phyloP scores from a whole-genome alignment of 2,797 vertebrate genomes.

The Pterois miles region DNA sequence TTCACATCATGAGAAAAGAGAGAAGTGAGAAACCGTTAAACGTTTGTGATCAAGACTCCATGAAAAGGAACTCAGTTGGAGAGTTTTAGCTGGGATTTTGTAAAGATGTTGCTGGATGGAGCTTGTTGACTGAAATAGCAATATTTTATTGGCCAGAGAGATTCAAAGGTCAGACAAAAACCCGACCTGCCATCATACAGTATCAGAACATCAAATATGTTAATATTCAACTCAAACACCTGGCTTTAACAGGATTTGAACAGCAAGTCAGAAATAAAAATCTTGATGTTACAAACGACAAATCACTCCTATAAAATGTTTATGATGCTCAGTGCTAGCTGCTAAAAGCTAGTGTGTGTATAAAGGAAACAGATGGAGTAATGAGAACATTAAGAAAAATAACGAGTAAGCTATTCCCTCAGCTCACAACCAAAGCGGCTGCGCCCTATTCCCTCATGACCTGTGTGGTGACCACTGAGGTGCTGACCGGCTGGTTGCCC shows the following conservation, averaged over 20 bases:
- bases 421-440: not conserved
- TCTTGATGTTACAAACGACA: not conserved
- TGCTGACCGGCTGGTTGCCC: rapidly evolving
- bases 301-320: not conserved
- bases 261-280: not conserved
- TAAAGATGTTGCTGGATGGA: not conserved
- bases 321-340: not conserved
- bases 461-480: conserved; percentile 59
- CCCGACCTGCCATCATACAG: not conserved
- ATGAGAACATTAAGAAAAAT: not conserved
- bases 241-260: not conserved
- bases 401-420: not conserved
- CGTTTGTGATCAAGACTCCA: not conserved
- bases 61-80: no score
- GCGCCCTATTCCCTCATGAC: not conserved
- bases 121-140: not conserved
- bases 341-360: not conserved
- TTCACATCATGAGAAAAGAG: not conserved
- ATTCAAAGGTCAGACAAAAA: not conserved
- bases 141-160: not conserved
- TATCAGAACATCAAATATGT: not conserved
- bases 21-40: not conserved
- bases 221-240: not conserved
- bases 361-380: not conserved
- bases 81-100: not conserved